Evolutionary conservation across 1,140 invertebrate species (phyloP).

Genomic region (Drosophila orosa): DNA sequence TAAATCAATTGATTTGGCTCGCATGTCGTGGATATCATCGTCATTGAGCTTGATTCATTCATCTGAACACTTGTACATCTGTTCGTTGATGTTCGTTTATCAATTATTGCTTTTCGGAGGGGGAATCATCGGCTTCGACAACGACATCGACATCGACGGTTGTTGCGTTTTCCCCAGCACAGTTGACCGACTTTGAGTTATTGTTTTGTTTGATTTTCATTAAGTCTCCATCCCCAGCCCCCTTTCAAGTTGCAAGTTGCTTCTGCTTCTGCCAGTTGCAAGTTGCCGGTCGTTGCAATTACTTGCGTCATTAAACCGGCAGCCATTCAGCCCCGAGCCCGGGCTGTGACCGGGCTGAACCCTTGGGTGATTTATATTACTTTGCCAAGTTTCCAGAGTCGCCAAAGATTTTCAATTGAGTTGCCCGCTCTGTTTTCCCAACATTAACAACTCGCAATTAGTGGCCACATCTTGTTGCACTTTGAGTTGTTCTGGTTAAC

Average conservation of each 20-base stretch:
- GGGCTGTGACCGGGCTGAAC: slow-evolving; percentile 58
- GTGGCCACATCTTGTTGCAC: slow-evolving; percentile 50
- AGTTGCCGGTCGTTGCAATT: slow-evolving; percentile 64
- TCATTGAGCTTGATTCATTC: slow-evolving; percentile 60
- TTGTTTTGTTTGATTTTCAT: slow-evolving; percentile 80
- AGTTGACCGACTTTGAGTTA: slow-evolving; percentile 80
- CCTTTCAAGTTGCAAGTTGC: slow-evolving; percentile 28
- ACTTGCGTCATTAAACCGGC: slow-evolving; percentile 76
- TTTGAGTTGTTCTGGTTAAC: slow-evolving; percentile 39
- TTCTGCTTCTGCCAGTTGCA: slow-evolving; percentile 33
- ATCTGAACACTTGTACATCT: slow-evolving; percentile 80
- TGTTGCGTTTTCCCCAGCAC: slow-evolving; percentile 63
- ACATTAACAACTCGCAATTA: slow-evolving; percentile 74
- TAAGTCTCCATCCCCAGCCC: slow-evolving; percentile 48
- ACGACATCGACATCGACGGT: slow-evolving; percentile 15
- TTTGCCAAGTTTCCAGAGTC: slow-evolving; percentile 62
- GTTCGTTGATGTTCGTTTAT: slow-evolving; percentile 79
- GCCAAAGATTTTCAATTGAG: slow-evolving; percentile 78
- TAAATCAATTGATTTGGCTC: slow-evolving; percentile 80
- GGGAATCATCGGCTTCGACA: slow-evolving; percentile 15
- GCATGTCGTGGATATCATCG: slow-evolving; percentile 42
- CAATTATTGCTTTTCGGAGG: slow-evolving; percentile 71
- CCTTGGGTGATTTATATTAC: slow-evolving; percentile 82
- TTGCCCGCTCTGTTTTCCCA: slow-evolving; percentile 57
- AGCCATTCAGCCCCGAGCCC: slow-evolving; percentile 45